phyloP scores from a whole-genome alignment of 2,113 vertebrate genomes.

The Bostrychus sinensis region DNA sequence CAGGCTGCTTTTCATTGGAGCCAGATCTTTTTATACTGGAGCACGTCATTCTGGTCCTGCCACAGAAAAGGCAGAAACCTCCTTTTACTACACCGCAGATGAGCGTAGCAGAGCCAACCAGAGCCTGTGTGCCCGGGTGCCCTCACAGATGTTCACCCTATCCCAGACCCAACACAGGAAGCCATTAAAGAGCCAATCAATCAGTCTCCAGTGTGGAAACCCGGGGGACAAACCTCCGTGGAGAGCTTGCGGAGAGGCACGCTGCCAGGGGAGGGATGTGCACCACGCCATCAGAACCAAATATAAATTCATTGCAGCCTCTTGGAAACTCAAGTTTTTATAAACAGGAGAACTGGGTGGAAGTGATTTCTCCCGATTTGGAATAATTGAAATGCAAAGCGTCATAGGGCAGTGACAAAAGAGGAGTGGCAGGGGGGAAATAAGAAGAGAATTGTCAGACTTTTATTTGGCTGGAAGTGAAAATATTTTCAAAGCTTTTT shows the following conservation, averaged over 20 bases:
- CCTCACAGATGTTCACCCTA: slow-evolving; percentile 69
- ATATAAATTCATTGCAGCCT: slow-evolving; percentile 70
- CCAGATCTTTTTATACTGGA: slow-evolving; percentile 74
- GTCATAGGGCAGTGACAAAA: slow-evolving; percentile 30
- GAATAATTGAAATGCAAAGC: slow-evolving; percentile 60
- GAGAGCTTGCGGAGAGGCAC: slow-evolving; percentile 69
- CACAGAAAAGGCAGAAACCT: slow-evolving; percentile 75
- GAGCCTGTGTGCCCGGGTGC: slow-evolving; percentile 50
- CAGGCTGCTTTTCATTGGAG: slow-evolving; percentile 60
- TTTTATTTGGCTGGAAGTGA: slow-evolving; percentile 44
- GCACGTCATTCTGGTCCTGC: slow-evolving; percentile 69
- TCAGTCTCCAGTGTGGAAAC: slow-evolving; percentile 67
- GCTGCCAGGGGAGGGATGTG: slow-evolving; percentile 58
- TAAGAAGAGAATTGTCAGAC: slow-evolving; percentile 43
- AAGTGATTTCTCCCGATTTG: slow-evolving; percentile 55
- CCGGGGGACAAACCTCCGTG: slow-evolving; percentile 52
- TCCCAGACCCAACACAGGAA: slow-evolving; percentile 70
- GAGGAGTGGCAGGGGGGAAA: slow-evolving; percentile 23
- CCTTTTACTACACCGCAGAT: slow-evolving; percentile 72
- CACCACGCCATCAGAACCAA: slow-evolving; percentile 51
- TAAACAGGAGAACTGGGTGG: slow-evolving; percentile 61
- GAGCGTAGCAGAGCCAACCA: slow-evolving; percentile 63
- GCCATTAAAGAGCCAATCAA: slow-evolving; percentile 77
- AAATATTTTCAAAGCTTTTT: slow-evolving; percentile 48
- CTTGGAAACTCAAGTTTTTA: slow-evolving; percentile 71